A percentile compares a stretch with the other conserved stretches of the same genome.
Evolutionary conservation across 2,797 vertebrate species (phyloP).

Genomic region (Argyrosomus regius): DNA sequence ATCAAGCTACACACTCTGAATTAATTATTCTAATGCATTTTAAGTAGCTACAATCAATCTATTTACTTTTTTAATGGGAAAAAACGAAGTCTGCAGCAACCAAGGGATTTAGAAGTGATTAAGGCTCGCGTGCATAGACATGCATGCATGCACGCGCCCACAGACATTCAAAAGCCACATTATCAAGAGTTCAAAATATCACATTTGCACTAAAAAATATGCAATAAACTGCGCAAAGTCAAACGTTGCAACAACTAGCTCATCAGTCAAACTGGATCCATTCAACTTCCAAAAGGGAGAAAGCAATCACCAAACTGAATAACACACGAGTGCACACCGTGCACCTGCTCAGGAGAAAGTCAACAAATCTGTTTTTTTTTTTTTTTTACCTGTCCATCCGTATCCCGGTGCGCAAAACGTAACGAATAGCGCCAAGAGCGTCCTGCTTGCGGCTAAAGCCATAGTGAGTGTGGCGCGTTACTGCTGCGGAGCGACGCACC

Average conservation of each 20-base stretch:
- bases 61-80: neutral
- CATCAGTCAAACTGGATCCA: neutral
- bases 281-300: neutral
- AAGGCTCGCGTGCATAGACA: neutral
- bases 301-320: neutral
- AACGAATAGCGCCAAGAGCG: slow-evolving; percentile 83
- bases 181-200: accelerated
- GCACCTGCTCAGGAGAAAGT: slow-evolving; percentile 43
- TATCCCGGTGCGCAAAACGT: slow-evolving; percentile 79
- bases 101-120: slow-evolving; percentile 1
- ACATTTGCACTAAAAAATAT: neutral
- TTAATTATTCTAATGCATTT: neutral
- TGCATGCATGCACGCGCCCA: neutral
- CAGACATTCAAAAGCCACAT: slow-evolving; percentile 2
- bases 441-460: slow-evolving; percentile 84
- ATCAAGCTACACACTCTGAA: neutral
- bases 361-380: neutral
- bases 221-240: neutral
- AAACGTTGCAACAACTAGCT: neutral
- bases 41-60: slow-evolving; percentile 5
- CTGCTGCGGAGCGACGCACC: slow-evolving; percentile 73
- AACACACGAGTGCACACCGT: slow-evolving; percentile 1
- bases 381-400: slow-evolving; percentile 83
- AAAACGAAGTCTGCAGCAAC: slow-evolving; percentile 13
- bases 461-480: slow-evolving; percentile 80